Evolutionary conservation across 2,113 vertebrate genomes (phyloP), one percentile per base, ranked within the genome.

Genomic region (Xiphophorus couchianus): DNA sequence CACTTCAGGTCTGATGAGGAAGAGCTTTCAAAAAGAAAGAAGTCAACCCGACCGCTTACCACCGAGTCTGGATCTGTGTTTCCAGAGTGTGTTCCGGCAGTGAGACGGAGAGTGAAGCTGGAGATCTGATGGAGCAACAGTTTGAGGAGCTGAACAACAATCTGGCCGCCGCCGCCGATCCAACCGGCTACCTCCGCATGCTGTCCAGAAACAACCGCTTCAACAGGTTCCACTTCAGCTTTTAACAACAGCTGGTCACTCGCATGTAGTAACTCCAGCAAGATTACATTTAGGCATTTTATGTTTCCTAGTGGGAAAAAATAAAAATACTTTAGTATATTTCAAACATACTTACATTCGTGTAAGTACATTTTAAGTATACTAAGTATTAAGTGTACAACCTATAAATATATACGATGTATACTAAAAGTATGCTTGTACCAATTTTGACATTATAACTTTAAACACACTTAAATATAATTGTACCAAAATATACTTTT

Each of bases 41-140:
- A 54, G 6, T 25, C 6, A 54, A 22, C 1, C 22, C 5, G 15
- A 48, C 15, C 4, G 13, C 9, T 7, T 25, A n/a, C 51, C 22
- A 8, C 19, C n/a, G 51, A 25, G 6, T 2, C 7, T n/a, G 14
- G 12, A 6, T 48, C 31, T 31, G 29, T 63, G 29, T 64, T 19
- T 9, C 0, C 89, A 98, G 97, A 85, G 90, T 91, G 74, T 95
- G 95, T 64, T 95, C 96, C 85, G 95, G 94, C 91, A 99, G 97
- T 0, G 98, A 99, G 93, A 97, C 96, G 0, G 97, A 97, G 86
- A 98, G 97, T 0, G 97, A 98, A 78, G 96, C 96, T 0, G 98
- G 97, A 29, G 98, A 99, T 83, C 90, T 97, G 77, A 84, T 96
- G 89, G 97, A 99, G 76, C 97, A 97, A 61, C 96, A 97, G 88